Evolutionary conservation across 1,140 invertebrate species (phyloP), one percentile per base, ranked within the genome.

Genomic region (Brachionus asplanchnoidis): DNA sequence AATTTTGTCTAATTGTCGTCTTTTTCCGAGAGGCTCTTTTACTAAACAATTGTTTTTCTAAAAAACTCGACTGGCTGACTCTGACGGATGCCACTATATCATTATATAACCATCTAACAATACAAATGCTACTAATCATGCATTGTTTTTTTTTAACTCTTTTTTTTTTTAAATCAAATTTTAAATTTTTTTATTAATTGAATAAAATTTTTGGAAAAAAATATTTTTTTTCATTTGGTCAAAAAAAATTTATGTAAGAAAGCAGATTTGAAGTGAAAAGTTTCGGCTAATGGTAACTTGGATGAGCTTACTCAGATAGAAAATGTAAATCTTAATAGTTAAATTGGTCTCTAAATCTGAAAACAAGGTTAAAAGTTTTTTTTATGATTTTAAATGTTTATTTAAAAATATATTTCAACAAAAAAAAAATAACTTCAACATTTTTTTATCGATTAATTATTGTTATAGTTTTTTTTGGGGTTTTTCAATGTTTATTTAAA

Each of bases 141-240:
- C 65, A 68, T 68, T 26, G 65, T 68, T 68, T 68, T 68, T 68
- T 68, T 68, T n/a, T 5, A 56, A 36, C 11, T 14, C 6, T 17
- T 56, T 56, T 56, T 56, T 56, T 56, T 56, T 56, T 17, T 56
- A 23, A 56, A n/a, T 56, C 7, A 56, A 56, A 56, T 56, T 68
- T 68, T 68, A 32, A 68, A 68, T 26, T 28, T 68, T 65, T 68
- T 68, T 32, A 68, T 68, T 68, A 28, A 32, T 68, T 28, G 32
- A 68, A 68, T 68, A 68, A 68, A 68, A 68, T 17, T 68, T 68
- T 68, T 68, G 23, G n/a, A 68, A 68, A 68, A 68, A 65, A 68
- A 7, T 17, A 12, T 68, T 68, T 26, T 68, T 68, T 26, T 28
- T 68, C 4, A 23, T 20, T 23, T 23, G 8, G 8, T 65, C 3